Conservation (phyloP, 2,797 vertebrate species). For the Apodemus agrarius region DNA sequence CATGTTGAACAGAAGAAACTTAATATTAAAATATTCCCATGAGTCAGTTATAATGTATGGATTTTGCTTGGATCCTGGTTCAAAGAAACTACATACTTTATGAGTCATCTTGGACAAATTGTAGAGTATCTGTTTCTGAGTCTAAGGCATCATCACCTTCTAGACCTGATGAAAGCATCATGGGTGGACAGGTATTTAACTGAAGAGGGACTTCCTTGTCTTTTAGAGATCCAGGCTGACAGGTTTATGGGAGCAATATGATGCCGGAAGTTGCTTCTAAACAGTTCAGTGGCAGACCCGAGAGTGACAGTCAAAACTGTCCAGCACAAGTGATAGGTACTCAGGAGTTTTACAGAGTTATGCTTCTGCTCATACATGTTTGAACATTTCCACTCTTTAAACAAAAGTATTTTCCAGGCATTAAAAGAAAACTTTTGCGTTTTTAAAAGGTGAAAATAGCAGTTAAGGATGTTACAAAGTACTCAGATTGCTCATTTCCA, state of each 20-base stretch:
- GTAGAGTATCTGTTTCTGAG: conserved; percentile 40
- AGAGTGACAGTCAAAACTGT: not conserved
- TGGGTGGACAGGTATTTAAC: not conserved
- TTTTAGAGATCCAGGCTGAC: not conserved
- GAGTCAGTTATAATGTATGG: not conserved
- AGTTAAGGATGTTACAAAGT: not conserved
- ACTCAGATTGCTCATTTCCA: not conserved
- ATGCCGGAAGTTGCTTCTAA: not conserved
- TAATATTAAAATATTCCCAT: not conserved
- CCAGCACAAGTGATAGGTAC: not conserved
- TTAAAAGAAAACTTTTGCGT: not conserved
- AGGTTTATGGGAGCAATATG: not conserved
- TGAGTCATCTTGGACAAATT: not conserved
- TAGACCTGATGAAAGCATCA: not conserved
- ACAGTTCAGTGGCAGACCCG: not conserved
- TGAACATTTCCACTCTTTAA: not conserved
- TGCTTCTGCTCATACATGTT: not conserved
- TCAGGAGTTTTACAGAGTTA: not conserved
- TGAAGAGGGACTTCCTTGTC: not conserved
- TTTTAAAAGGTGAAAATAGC: not conserved
- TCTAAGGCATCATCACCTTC: not conserved
- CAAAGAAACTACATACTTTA: conserved; percentile 43
- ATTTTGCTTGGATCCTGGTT: conserved; percentile 8
- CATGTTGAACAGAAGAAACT: not conserved
- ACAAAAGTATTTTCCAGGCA: not conserved